phyloP scores from a whole-genome alignment of 2,888 invertebrate genomes.

The Formica aserva region DNA sequence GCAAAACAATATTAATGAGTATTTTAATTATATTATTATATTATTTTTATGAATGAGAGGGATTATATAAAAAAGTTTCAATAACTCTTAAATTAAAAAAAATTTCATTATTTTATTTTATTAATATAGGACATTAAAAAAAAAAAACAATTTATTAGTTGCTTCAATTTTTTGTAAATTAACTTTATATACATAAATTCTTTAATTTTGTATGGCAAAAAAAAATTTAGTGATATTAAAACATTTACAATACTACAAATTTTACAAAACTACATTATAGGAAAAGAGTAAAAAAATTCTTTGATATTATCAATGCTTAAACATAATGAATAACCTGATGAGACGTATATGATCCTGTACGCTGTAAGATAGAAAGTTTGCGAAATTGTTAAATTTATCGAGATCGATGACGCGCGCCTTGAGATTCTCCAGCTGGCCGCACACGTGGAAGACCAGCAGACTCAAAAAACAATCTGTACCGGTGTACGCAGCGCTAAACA shows the following conservation, averaged over 20 bases:
- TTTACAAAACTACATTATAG: neutral
- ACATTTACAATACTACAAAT: too few species aligned
- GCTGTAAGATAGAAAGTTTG: neutral
- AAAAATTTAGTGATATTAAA: neutral
- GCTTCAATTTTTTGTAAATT: too few species aligned
- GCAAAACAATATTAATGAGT: too few species aligned
- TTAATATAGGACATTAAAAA: too few species aligned
- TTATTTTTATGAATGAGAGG: too few species aligned
- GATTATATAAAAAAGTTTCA: too few species aligned
- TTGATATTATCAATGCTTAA: neutral
- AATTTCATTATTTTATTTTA: too few species aligned
- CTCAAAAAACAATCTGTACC: constrained; percentile 32
- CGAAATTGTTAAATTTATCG: neutral
- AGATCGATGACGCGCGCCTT: neutral
- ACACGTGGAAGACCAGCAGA: constrained; percentile 38
- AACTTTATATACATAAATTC: too few species aligned
- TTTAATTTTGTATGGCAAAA: too few species aligned
- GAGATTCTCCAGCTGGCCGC: constrained; percentile 47
- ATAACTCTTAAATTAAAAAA: too few species aligned
- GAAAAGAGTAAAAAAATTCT: neutral
- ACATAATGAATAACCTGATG: constrained; percentile 19
- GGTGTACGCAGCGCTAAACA: neutral
- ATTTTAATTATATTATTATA: too few species aligned
- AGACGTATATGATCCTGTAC: constrained; percentile 30
- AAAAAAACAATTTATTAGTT: too few species aligned